Percentiles rank a stretch among this genome's conserved stretches.
Conservation (phyloP, 2,797 vertebrate species). For the Zonotrichia albicollis region DNA sequence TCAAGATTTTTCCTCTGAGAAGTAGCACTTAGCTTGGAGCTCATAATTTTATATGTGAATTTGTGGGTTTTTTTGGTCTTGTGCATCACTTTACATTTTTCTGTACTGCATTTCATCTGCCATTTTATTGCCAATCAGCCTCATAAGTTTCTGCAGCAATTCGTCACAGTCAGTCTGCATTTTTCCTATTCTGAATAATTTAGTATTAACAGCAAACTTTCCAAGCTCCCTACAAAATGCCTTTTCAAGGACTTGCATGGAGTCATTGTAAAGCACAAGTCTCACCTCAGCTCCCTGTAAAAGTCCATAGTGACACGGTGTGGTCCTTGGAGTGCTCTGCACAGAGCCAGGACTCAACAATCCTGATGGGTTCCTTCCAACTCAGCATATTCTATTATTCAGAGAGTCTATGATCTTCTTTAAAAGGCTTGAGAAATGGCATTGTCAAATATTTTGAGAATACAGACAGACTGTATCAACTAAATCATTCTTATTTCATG, state of each 20-base stretch:
- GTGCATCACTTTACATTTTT: conserved; percentile 11
- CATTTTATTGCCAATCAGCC: not conserved
- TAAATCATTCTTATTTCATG: not conserved
- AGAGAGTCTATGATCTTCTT: not conserved
- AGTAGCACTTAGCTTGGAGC: not conserved
- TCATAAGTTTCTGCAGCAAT: not conserved
- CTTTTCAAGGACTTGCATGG: not conserved
- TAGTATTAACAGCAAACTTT: not conserved
- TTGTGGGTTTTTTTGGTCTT: not conserved
- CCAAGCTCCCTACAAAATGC: not conserved
- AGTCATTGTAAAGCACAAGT: not conserved
- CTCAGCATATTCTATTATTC: not conserved
- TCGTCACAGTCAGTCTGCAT: not conserved
- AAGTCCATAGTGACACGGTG: not conserved
- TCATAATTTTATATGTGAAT: not conserved
- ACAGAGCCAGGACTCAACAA: not conserved
- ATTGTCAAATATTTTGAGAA: not conserved
- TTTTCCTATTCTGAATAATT: not conserved
- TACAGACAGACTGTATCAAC: not conserved
- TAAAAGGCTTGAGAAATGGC: not conserved
- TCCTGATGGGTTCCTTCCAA: no score
- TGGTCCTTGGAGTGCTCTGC: not conserved
- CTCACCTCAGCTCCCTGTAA: not conserved
- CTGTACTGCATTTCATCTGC: not conserved
- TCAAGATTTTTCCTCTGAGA: not conserved